Conservation (phyloP, 2,797 vertebrate genomes). For the Etheostoma nigrum region DNA sequence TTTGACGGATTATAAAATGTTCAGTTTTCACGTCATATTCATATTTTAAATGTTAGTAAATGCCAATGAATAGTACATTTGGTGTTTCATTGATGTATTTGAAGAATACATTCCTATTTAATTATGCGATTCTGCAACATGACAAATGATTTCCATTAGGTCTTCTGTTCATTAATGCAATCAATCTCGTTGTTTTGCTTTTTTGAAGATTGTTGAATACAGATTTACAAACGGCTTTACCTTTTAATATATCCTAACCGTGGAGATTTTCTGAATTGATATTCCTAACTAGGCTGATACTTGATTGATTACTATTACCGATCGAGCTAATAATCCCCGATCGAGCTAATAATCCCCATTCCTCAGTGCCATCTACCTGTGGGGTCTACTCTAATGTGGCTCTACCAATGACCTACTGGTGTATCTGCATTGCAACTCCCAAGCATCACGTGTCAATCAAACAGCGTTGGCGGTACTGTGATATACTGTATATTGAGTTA, state of each 20-base stretch:
- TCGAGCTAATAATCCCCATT: not conserved
- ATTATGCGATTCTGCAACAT: not conserved
- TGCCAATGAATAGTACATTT: not conserved
- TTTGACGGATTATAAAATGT: not conserved
- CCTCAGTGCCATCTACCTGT: not conserved
- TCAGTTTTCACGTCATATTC: not conserved
- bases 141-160: not conserved
- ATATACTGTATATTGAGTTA: too few species aligned
- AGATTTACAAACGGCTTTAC: not conserved
- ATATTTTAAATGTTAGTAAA: not conserved
- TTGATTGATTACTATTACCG: not conserved
- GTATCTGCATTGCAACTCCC: not conserved
- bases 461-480: not conserved
- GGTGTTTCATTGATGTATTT: not conserved
- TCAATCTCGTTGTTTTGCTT: not conserved
- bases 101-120: not conserved
- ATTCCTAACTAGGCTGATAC: not conserved
- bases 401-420: not conserved
- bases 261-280: not conserved
- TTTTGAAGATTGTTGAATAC: not conserved
- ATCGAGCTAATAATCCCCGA: not conserved
- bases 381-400: not conserved
- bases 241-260: not conserved
- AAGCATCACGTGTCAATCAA: not conserved
- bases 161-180: not conserved